A percentile compares a stretch with the other conserved stretches of the same genome.
These are phyloP conservation scores for Patiria miniata DNA, from an alignment of 35 echinoderm and acorn worm species.

Conservation along the genomic window DNA sequence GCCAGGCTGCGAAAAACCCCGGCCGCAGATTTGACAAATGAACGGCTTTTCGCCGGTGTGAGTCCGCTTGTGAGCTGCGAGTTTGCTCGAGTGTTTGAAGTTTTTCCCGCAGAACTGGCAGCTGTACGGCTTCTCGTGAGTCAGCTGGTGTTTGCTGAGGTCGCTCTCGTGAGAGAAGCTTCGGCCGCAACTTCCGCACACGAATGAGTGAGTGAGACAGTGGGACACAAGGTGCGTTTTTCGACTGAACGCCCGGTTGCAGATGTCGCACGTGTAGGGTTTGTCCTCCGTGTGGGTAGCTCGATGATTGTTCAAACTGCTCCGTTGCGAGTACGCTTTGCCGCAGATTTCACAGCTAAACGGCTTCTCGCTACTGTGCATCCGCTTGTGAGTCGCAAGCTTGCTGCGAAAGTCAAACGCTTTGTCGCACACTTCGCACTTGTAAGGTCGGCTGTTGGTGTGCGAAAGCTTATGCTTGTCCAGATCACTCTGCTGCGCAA, in stretches of 20 bases:
- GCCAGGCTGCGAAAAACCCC: constrained; percentile 15
- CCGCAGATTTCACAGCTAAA: constrained; percentile 36
- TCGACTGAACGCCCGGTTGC: background rate
- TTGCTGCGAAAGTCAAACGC: background rate
- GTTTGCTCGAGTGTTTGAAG: constrained; percentile 59
- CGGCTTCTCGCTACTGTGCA: constrained; percentile 24
- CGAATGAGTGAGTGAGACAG: constrained; percentile 35
- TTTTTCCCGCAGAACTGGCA: constrained; percentile 64
- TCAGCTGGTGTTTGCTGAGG: constrained; percentile 5
- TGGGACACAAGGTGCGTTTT: constrained; percentile 47
- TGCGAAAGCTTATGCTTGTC: no score
- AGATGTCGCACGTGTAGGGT: no score
- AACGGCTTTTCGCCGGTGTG: constrained; percentile 34
- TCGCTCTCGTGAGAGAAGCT: constrained; percentile 5
- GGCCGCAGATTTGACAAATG: constrained; percentile 27
- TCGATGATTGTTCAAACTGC: no score
- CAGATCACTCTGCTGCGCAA: no score
- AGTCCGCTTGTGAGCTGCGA: constrained; percentile 42
- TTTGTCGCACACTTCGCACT: no score
- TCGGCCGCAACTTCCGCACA: constrained; percentile 19
- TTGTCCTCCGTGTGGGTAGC: no score
- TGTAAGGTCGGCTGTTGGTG: no score
- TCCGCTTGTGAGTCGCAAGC: constrained; percentile 40
- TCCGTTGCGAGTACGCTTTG: no score
- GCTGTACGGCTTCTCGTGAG: constrained; percentile 49